Conservation (phyloP, 2,888 invertebrate genomes). For the Lacanobia oleracea region DNA sequence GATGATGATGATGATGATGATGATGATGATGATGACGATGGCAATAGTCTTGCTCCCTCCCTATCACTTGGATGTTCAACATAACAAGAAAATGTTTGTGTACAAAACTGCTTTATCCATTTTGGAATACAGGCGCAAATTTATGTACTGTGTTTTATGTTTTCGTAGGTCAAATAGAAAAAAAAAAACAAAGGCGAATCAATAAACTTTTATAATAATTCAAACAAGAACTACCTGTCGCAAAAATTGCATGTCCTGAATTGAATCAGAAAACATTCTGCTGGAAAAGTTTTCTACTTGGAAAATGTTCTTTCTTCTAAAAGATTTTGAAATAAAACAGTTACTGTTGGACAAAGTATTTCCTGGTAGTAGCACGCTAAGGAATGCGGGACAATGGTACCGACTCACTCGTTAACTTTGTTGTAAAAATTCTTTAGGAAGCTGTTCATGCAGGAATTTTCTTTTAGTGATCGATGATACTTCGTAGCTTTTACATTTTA, state of each 20-base stretch:
- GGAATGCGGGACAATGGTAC: slow-evolving; percentile 40
- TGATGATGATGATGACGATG: no score
- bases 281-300: background rate
- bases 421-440: slow-evolving; percentile 40
- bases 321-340: slow-evolving; percentile 25
- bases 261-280: background rate
- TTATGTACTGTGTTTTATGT: background rate
- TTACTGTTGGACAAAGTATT: slow-evolving; percentile 30
- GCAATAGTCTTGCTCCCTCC: no score
- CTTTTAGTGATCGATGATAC: slow-evolving; percentile 20
- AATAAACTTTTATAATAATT: background rate
- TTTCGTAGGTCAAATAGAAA: background rate
- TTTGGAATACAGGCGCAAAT: background rate
- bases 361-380: slow-evolving; percentile 25
- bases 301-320: slow-evolving; percentile 10
- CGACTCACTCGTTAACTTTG: slow-evolving; percentile 28
- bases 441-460: slow-evolving; percentile 44
- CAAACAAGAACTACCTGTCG: background rate
- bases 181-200: background rate
- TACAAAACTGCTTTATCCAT: no score
- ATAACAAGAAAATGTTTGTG: no score
- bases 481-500: slow-evolving; percentile 15
- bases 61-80: no score
- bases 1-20: no score
- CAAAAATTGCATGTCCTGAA: background rate